phyloP scores from a whole-genome alignment of 2,797 vertebrate species.

The Sylvilagus floridanus region DNA sequence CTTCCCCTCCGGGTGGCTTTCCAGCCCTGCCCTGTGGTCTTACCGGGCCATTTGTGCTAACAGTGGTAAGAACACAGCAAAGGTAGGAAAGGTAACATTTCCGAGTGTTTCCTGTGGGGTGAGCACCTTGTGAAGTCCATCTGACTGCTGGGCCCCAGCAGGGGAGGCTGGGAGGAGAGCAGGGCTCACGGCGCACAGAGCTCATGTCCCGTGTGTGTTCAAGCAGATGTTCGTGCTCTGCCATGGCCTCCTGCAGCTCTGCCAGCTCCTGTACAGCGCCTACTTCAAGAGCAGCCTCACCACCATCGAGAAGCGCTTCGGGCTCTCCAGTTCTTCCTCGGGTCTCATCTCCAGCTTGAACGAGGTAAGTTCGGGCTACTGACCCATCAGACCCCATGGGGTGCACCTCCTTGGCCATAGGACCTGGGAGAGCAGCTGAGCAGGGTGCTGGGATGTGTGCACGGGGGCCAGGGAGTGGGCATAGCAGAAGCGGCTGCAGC shows the following conservation, averaged over 20 bases:
- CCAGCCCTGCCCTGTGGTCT: not conserved
- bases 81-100: not conserved
- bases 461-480: not conserved
- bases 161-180: not conserved
- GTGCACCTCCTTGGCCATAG: fast-evolving
- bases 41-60: not conserved
- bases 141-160: not conserved
- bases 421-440: not conserved
- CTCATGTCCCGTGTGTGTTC: not conserved
- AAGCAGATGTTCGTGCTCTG: conserved; percentile 96
- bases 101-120: not conserved
- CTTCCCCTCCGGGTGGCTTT: not conserved
- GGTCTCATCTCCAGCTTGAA: conserved; percentile 97
- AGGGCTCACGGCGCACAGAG: not conserved
- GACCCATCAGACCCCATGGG: too few species aligned
- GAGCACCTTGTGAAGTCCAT: not conserved
- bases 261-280: conserved; percentile 96
- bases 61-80: not conserved
- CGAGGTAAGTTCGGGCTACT: conserved; percentile 89
- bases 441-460: not conserved
- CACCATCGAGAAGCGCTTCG: conserved; percentile 97
- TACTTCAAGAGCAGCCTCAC: conserved; percentile 99
- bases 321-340: conserved; percentile 97
- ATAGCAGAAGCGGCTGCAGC: not conserved
- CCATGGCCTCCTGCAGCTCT: conserved; percentile 96